phyloP scores from a whole-genome alignment of 2,888 invertebrate species.

The Xestia sexstrigata region DNA sequence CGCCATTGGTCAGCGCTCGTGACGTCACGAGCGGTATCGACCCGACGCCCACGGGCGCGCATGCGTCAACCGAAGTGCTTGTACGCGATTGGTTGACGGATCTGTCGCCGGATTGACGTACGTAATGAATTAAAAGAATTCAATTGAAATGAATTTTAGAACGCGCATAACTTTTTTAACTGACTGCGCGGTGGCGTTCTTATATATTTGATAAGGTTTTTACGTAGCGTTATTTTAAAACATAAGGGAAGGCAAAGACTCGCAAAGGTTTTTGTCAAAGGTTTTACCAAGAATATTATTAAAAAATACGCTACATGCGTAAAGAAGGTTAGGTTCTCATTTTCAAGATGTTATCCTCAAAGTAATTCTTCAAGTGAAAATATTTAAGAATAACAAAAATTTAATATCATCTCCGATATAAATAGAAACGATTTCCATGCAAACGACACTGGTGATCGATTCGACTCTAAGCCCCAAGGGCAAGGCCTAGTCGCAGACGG shows the following conservation, averaged over 20 bases:
- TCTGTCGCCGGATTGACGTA: slow-evolving; percentile 74
- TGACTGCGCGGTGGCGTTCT: slow-evolving; percentile 7
- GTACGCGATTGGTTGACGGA: slow-evolving; percentile 78
- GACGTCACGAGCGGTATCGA: slow-evolving; percentile 87
- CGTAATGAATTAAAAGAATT: slow-evolving; percentile 74
- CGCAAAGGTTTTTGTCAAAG: neutral
- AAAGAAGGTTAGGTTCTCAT: neutral
- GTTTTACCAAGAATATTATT: neutral
- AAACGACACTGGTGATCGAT: slow-evolving; percentile 60
- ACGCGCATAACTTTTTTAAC: slow-evolving; percentile 50
- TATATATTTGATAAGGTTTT: slow-evolving; percentile 27
- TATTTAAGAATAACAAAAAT: neutral
- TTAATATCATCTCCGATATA: slow-evolving; percentile 22
- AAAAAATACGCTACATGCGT: no score
- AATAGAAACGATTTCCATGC: slow-evolving; percentile 44
- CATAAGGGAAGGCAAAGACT: neutral
- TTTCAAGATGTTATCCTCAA: neutral
- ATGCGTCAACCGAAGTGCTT: slow-evolving; percentile 78
- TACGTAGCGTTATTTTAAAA: slow-evolving; percentile 19
- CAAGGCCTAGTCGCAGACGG: slow-evolving; percentile 66
- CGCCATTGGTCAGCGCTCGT: slow-evolving; percentile 85
- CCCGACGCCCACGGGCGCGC: slow-evolving; percentile 86
- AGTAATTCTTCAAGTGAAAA: neutral
- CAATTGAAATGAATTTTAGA: slow-evolving; percentile 65
- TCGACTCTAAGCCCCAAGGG: slow-evolving; percentile 66